Evolutionary conservation across 1,140 invertebrate species (phyloP).

Genomic region (Drosophila baimaii): DNA sequence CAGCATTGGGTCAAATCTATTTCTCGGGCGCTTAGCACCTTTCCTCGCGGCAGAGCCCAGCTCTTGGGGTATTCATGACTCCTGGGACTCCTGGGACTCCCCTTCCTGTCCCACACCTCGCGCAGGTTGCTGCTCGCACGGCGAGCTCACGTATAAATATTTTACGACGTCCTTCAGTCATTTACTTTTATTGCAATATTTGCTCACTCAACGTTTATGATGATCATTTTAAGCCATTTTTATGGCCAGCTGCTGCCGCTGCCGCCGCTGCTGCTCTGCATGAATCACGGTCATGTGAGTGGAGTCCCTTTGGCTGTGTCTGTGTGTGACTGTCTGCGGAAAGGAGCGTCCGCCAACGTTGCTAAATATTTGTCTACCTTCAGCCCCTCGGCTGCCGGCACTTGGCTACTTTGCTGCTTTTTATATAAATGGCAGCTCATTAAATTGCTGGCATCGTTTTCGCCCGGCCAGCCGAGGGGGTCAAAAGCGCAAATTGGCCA

Average conservation of each 20-base stretch:
- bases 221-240: conserved; percentile 85
- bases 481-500: conserved; percentile 54
- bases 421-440: conserved; percentile 82
- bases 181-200: conserved; percentile 85
- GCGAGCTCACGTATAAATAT: conserved; percentile 83
- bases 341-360: conserved; percentile 45
- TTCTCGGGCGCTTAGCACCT: conserved; percentile 56
- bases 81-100: conserved; percentile 2
- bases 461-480: conserved; percentile 24
- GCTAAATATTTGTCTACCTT: conserved; percentile 80
- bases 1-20: conserved; percentile 57
- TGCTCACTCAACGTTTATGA: conserved; percentile 84
- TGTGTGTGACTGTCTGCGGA: conserved; percentile 45
- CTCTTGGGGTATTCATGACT: conserved; percentile 75
- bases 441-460: conserved; percentile 77
- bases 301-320: conserved; percentile 37
- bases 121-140: conserved; percentile 46
- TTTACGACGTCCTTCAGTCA: conserved; percentile 84
- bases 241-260: conserved; percentile 75
- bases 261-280: conserved; percentile 65
- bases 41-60: conserved; percentile 33
- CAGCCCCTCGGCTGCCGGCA: conserved; percentile 20
- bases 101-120: conserved; percentile 12
- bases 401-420: conserved; percentile 50
- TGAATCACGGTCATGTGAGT: conserved; percentile 74